A percentile compares a stretch with the other conserved stretches of the same genome.
These are phyloP conservation scores for Muscidifurax raptorellus DNA, from an alignment of 1,140 invertebrate species.

Conservation along the genomic window DNA sequence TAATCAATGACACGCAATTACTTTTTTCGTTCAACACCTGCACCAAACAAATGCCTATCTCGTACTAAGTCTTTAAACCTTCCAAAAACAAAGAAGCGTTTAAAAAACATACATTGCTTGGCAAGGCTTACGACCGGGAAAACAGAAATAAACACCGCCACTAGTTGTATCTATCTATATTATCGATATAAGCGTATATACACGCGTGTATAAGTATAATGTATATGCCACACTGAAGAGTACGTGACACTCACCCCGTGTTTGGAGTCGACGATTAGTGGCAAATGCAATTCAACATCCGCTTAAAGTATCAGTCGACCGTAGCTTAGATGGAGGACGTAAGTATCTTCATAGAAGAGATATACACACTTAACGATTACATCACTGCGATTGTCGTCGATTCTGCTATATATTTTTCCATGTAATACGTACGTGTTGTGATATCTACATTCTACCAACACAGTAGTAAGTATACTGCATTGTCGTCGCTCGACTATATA, in stretches of 20 bases:
- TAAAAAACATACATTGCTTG: background rate
- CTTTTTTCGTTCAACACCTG: background rate
- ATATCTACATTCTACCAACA: no score
- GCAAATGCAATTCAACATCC: background rate
- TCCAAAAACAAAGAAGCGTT: background rate
- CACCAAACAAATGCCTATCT: background rate
- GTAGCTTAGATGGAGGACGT: no score
- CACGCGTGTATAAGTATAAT: background rate
- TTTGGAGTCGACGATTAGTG: background rate
- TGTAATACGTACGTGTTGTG: no score
- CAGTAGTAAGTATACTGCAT: no score
- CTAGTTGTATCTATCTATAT: background rate
- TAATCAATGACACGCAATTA: background rate
- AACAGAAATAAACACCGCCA: constrained; percentile 24
- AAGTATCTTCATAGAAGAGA: background rate
- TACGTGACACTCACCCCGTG: background rate
- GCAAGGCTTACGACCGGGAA: background rate
- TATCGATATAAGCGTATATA: background rate
- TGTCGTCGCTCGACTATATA: background rate
- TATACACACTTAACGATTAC: background rate
- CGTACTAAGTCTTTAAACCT: background rate
- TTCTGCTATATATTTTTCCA: background rate
- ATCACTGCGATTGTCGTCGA: background rate
- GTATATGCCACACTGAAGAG: background rate
- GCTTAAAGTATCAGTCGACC: no score